These are phyloP conservation scores for Rhabdornis inornatus DNA, from an alignment of 2,113 vertebrate genomes.

Conservation along the genomic window DNA sequence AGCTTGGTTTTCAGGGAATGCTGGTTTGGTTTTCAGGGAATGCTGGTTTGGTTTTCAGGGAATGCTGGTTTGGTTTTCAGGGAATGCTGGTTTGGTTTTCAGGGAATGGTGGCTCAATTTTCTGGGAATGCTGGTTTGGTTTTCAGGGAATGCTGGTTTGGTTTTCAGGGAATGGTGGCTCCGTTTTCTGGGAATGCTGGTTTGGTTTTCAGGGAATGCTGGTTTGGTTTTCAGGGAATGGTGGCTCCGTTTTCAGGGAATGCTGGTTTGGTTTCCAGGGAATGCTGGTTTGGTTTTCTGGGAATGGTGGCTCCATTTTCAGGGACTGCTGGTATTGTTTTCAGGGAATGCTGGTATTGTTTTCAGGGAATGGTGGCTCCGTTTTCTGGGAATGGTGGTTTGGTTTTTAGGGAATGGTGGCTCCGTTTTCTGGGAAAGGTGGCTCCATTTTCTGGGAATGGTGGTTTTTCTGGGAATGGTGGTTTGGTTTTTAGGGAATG, in stretches of 20 bases:
- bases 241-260: accelerated
- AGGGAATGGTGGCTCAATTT: too few relatives aligned
- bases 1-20: too few relatives aligned
- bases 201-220: accelerated
- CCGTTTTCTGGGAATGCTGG: too few relatives aligned
- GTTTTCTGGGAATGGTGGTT: neutral
- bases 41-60: too few relatives aligned
- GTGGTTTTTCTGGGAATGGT: neutral
- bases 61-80: too few relatives aligned
- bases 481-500: neutral
- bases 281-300: accelerated
- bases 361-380: neutral
- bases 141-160: too few relatives aligned
- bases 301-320: accelerated
- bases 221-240: neutral
- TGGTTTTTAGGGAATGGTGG: too few relatives aligned
- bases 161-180: too few relatives aligned
- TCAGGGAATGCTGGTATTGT: accelerated
- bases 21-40: too few relatives aligned
- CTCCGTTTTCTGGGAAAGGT: accelerated
- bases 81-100: too few relatives aligned
- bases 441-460: neutral
- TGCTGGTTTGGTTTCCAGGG: accelerated
- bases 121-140: too few relatives aligned
- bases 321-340: neutral